Percentiles rank a stretch among this genome's conserved stretches.
Evolutionary conservation across 2,888 invertebrate genomes (phyloP).

Genomic region (Anorthoa munda): DNA sequence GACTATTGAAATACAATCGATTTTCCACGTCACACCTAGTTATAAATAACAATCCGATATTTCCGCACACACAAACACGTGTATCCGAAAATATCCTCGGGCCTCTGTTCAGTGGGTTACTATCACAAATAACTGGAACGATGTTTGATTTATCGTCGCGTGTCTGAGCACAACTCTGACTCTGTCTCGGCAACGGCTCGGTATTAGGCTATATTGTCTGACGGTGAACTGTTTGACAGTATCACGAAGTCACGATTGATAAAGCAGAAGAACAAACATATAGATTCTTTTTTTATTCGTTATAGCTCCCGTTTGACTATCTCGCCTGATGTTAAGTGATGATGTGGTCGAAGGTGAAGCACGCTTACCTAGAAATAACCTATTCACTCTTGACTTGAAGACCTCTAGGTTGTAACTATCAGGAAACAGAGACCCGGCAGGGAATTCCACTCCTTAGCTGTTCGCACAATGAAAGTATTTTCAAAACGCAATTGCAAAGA

Average conservation of each 20-base stretch:
- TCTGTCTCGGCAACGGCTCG: background rate
- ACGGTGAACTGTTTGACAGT: constrained; percentile 3
- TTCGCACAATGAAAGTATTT: no score
- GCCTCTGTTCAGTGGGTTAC: background rate
- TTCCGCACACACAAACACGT: constrained; percentile 5
- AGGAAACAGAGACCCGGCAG: no score
- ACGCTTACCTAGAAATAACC: no score
- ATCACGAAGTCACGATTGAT: background rate
- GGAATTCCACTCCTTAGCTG: no score
- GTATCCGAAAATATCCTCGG: constrained; percentile 12
- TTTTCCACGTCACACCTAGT: no score
- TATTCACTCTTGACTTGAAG: no score
- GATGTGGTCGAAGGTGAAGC: no score
- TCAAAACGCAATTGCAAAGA: no score
- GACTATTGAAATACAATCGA: background rate
- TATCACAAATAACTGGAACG: constrained; percentile 12
- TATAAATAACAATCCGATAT: background rate
- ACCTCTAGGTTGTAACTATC: no score
- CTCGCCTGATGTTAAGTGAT: no score
- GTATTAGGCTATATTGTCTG: constrained; percentile 5
- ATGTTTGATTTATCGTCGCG: constrained; percentile 25
- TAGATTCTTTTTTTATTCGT: no score
- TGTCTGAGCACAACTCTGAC: constrained; percentile 18
- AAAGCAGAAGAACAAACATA: background rate
- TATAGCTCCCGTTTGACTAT: no score